These are phyloP conservation scores for Gymnothorax javanicus DNA, from an alignment of 2,797 vertebrate genomes.

Conservation along the genomic window DNA sequence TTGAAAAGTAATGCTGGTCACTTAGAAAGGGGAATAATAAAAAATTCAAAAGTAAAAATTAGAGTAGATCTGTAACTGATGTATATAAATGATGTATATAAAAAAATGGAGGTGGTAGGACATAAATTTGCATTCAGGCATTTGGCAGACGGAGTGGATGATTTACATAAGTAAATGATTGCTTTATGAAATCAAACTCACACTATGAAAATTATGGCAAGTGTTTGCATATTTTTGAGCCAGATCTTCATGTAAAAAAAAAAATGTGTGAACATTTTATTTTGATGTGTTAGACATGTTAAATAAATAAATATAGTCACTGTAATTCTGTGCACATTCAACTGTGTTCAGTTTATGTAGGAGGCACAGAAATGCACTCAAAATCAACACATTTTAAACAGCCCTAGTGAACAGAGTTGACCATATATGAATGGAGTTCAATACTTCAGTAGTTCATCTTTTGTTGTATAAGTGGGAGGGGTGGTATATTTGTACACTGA, in stretches of 20 bases:
- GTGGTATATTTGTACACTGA: background rate
- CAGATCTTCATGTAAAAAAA: background rate
- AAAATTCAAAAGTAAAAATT: no score
- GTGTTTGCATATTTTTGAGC: background rate
- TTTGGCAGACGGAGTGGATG: background rate
- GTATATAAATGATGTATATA: background rate
- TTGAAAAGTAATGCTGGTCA: no score
- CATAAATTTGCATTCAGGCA: background rate
- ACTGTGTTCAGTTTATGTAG: background rate
- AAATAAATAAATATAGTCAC: background rate
- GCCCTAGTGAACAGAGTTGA: background rate
- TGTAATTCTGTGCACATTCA: background rate
- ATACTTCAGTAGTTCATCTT: background rate
- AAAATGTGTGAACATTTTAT: background rate
- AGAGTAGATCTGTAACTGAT: no score
- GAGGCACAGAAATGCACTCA: background rate
- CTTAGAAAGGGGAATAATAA: no score
- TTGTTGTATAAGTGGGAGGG: background rate
- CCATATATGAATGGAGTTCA: background rate
- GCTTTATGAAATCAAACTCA: background rate
- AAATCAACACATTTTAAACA: background rate
- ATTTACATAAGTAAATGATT: background rate
- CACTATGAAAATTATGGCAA: background rate
- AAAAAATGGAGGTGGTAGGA: background rate
- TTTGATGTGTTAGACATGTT: background rate